phyloP scores from a whole-genome alignment of 2,888 invertebrate genomes.

The Augochlorella aurata region DNA sequence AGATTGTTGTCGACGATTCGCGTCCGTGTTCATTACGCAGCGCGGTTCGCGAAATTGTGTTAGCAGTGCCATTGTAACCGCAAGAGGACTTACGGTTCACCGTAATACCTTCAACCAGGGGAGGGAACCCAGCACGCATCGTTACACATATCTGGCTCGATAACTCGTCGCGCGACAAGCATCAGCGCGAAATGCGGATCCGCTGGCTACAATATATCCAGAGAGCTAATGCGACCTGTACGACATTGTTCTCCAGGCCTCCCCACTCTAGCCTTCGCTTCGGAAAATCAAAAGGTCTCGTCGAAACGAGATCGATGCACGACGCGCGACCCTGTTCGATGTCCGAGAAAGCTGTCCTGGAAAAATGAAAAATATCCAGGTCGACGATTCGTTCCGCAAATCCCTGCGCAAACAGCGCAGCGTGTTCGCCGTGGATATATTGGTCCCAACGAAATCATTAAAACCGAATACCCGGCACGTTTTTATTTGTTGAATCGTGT shows the following conservation, averaged over 20 bases:
- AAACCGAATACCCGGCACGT: not conserved
- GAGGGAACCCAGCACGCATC: conserved; percentile 27
- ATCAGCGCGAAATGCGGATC: conserved; percentile 38
- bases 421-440: not conserved
- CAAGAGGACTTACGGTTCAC: conserved; percentile 30
- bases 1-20: conserved; percentile 31
- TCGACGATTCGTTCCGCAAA: not conserved
- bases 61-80: conserved; percentile 35
- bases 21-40: conserved; percentile 21
- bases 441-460: not conserved
- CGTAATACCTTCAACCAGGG: conserved; percentile 36
- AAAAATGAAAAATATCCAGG: not conserved
- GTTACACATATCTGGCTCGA: conserved; percentile 35
- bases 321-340: not conserved
- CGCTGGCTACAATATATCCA: not conserved
- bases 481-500: too few species aligned
- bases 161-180: conserved; percentile 25
- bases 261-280: not conserved
- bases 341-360: not conserved
- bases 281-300: not conserved
- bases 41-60: conserved; percentile 37
- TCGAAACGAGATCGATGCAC: not conserved
- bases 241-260: not conserved
- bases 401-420: not conserved
- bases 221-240: not conserved